Evolutionary conservation across 1,140 invertebrate species (phyloP).

Genomic region (Papilio polytes): DNA sequence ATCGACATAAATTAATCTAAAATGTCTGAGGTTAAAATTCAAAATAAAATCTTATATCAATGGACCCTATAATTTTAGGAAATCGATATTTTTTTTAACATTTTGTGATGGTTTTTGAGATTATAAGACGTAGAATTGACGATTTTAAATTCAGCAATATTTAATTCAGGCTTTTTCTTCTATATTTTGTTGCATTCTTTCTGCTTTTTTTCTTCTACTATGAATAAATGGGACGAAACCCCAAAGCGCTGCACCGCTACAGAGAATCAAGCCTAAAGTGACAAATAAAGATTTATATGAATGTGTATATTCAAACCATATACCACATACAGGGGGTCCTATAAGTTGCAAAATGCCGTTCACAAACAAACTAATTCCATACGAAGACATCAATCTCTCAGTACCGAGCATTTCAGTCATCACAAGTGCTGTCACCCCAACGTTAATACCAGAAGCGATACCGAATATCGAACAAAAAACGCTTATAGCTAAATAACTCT

Average conservation of each 20-base stretch:
- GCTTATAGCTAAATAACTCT: conserved; percentile 85
- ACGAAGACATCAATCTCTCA: conserved; percentile 92
- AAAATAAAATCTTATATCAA: conserved; percentile 7
- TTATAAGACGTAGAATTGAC: not conserved
- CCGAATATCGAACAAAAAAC: conserved; percentile 91
- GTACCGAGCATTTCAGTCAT: conserved; percentile 94
- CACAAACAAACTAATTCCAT: conserved; percentile 93
- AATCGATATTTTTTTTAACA: not conserved
- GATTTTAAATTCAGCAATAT: not conserved
- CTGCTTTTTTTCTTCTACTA: conserved; percentile 71
- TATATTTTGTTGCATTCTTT: conserved; percentile 45
- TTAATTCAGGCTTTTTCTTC: conserved; percentile 45
- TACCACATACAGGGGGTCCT: conserved; percentile 91
- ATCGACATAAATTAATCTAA: not conserved
- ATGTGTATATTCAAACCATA: conserved; percentile 86
- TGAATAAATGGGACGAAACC: conserved; percentile 88
- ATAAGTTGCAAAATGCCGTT: conserved; percentile 92
- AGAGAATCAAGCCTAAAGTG: conserved; percentile 88
- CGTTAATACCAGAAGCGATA: conserved; percentile 92
- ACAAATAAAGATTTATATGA: conserved; percentile 89
- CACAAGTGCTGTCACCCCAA: conserved; percentile 92
- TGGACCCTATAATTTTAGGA: conserved; percentile 13
- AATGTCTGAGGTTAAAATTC: conserved; percentile 2
- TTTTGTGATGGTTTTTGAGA: not conserved
- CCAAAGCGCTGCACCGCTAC: conserved; percentile 90